phyloP scores from a whole-genome alignment of 1,140 invertebrate species.

The Hyposmocoma kahamanoa region DNA sequence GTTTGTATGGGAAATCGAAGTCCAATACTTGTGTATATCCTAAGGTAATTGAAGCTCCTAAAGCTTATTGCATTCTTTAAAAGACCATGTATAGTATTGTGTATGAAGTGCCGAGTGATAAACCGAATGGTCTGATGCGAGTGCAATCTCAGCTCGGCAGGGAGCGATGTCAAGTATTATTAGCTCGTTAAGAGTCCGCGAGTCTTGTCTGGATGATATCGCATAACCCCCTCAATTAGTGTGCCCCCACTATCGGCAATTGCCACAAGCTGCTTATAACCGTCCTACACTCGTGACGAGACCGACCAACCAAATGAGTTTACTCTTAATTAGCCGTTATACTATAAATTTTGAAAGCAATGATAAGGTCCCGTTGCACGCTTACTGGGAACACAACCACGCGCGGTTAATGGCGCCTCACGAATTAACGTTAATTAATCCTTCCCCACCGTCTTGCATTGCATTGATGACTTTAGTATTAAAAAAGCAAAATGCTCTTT shows the following conservation, averaged over 20 bases:
- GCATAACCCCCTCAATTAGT: constrained; percentile 48
- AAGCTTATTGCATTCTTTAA: no score
- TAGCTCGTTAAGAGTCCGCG: constrained; percentile 33
- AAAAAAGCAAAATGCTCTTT: no score
- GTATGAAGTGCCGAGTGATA: neutral
- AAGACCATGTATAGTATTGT: no score
- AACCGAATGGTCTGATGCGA: neutral
- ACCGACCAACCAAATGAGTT: constrained; percentile 44
- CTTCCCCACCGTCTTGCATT: constrained; percentile 37
- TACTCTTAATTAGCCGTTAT: constrained; percentile 65
- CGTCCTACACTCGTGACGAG: constrained; percentile 50
- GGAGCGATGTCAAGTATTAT: neutral
- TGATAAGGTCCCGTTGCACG: constrained; percentile 60
- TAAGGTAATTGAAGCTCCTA: no score
- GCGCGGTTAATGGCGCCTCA: constrained; percentile 48
- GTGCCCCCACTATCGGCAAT: constrained; percentile 36
- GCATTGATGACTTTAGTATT: no score
- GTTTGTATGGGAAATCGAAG: no score
- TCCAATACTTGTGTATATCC: no score
- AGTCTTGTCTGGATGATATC: constrained; percentile 46
- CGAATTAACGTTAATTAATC: constrained; percentile 64
- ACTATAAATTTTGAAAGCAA: constrained; percentile 66
- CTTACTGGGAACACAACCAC: constrained; percentile 36
- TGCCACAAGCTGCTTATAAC: constrained; percentile 26
- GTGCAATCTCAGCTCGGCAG: neutral